phyloP scores from a whole-genome alignment of 2,797 vertebrate genomes.

The Sphaeramia orbicularis region DNA sequence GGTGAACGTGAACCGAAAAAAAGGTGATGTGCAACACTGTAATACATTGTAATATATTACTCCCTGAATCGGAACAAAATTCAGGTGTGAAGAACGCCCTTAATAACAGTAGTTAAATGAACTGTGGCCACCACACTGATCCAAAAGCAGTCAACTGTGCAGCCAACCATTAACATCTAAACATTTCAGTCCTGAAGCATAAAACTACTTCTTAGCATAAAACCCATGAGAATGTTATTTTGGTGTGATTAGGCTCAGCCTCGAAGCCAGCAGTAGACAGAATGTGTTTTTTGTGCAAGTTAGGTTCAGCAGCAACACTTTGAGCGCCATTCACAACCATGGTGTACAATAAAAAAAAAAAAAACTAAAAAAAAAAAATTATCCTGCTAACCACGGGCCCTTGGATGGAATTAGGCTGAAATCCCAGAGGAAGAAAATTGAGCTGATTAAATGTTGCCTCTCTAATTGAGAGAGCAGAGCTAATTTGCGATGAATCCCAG shows the following conservation, averaged over 20 bases:
- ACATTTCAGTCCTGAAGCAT: constrained; percentile 10
- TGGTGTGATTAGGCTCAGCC: constrained; percentile 12
- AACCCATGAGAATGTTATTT: constrained; percentile 7
- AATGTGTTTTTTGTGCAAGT: neutral
- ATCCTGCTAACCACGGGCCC: constrained; percentile 34
- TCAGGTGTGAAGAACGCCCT: too few relatives aligned
- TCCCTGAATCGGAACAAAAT: too few relatives aligned
- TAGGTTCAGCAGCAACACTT: constrained; percentile 21
- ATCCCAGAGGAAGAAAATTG: constrained; percentile 58
- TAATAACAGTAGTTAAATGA: too few relatives aligned
- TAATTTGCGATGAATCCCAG: constrained; percentile 66
- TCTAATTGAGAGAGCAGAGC: constrained; percentile 59
- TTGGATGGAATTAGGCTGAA: constrained; percentile 59
- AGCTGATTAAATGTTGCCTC: constrained; percentile 74
- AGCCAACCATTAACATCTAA: neutral
- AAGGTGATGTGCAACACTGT: too few relatives aligned
- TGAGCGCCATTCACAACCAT: constrained; percentile 15
- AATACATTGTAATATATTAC: too few relatives aligned
- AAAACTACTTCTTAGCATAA: constrained; percentile 6
- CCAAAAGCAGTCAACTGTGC: constrained; percentile 9
- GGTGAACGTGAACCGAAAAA: too few relatives aligned
- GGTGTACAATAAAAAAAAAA: constrained; percentile 8
- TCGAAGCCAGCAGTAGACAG: constrained; percentile 15
- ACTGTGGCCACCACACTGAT: neutral
- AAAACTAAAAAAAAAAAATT: neutral